Percentiles rank a stretch among this genome's conserved stretches.
Evolutionary conservation across 2,113 vertebrate species (phyloP).

Genomic region (Ceyx cyanopectus): DNA sequence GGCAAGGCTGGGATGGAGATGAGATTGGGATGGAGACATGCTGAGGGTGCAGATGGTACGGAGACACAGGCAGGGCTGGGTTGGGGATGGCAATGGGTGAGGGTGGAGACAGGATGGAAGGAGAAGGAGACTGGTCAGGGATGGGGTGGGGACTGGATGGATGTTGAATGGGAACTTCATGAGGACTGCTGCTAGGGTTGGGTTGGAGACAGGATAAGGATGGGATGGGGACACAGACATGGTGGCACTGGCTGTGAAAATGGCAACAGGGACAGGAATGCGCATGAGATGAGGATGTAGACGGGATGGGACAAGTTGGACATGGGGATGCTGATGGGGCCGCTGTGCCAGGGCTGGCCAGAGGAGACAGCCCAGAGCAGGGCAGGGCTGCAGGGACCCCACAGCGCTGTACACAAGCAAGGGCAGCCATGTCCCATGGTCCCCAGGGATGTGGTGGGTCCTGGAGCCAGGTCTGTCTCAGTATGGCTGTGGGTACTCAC

Average conservation of each 20-base stretch:
- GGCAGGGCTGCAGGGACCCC: background rate
- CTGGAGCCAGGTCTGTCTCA: background rate
- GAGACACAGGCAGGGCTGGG: background rate
- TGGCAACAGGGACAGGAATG: background rate
- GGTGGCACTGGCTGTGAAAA: no score
- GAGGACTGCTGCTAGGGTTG: background rate
- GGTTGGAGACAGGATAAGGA: background rate
- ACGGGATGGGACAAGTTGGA: background rate
- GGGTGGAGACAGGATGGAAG: background rate
- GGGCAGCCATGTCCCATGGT: accelerated
- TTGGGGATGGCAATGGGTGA: background rate
- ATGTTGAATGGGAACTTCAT: background rate
- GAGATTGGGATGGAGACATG: background rate
- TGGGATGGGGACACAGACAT: background rate
- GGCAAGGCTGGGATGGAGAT: background rate
- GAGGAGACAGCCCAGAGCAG: background rate
- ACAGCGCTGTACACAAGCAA: background rate
- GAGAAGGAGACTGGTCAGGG: background rate
- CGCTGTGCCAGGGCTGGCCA: background rate
- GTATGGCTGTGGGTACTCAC: slow-evolving; percentile 76
- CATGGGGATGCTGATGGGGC: background rate
- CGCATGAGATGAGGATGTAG: background rate
- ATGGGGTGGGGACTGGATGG: background rate
- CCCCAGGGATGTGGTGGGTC: accelerated
- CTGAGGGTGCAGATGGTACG: background rate